These are phyloP conservation scores for Latrodectus elegans DNA, from an alignment of 2,888 invertebrate genomes.

Conservation along the genomic window DNA sequence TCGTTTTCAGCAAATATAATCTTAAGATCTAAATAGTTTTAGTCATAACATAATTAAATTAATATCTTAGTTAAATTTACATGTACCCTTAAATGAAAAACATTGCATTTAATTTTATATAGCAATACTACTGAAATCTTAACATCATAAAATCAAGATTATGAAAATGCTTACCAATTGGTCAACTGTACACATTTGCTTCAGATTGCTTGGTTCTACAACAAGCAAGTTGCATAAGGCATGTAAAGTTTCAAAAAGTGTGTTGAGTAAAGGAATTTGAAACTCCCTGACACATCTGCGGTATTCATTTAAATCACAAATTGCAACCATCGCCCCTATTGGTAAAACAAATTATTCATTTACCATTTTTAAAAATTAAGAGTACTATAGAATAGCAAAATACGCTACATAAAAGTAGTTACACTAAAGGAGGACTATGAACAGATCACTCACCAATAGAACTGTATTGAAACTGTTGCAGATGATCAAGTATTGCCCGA, in stretches of 20 bases:
- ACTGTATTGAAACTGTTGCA: slow-evolving; percentile 94
- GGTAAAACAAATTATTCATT: background rate
- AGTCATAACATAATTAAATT: too few relatives aligned
- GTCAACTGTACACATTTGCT: slow-evolving; percentile 95
- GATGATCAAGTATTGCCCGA: slow-evolving; percentile 93
- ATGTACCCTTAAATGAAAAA: too few relatives aligned
- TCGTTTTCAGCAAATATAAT: too few relatives aligned
- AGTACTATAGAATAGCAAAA: too few relatives aligned
- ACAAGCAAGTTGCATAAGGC: slow-evolving; percentile 95
- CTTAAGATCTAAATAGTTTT: too few relatives aligned
- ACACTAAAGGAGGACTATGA: background rate
- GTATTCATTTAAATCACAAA: slow-evolving; percentile 98
- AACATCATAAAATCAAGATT: too few relatives aligned
- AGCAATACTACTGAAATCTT: too few relatives aligned
- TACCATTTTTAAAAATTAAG: too few relatives aligned
- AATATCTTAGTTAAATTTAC: too few relatives aligned
- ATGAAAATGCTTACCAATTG: slow-evolving; percentile 84
- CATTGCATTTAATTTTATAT: too few relatives aligned
- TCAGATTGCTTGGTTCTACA: slow-evolving; percentile 95
- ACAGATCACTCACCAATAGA: slow-evolving; percentile 82
- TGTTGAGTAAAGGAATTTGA: slow-evolving; percentile 85
- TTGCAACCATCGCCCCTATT: slow-evolving; percentile 94
- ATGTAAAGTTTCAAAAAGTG: slow-evolving; percentile 95
- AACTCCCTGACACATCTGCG: slow-evolving; percentile 89
- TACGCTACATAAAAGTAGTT: too few relatives aligned